Evolutionary conservation across 2,113 vertebrate genomes (phyloP).

Genomic region (Trachemys scripta): DNA sequence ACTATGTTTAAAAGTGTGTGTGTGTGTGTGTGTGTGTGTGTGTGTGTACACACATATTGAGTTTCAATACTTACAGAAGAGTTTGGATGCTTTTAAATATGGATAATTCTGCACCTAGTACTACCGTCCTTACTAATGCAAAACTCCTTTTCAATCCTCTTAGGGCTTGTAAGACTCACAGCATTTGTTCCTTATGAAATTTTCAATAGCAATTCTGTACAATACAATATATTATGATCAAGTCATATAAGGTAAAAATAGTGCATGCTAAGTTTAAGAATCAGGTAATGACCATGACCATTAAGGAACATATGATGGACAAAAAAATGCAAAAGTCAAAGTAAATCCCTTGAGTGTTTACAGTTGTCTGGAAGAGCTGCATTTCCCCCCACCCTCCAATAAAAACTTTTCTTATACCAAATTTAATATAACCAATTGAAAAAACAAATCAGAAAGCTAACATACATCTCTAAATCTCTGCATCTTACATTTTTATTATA

Average conservation of each 20-base stretch:
- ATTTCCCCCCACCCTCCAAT: not conserved
- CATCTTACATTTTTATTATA: not conserved
- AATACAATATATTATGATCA: fast-evolving
- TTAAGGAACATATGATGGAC: not conserved
- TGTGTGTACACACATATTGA: fast-evolving
- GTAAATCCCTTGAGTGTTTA: fast-evolving
- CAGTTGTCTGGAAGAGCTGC: fast-evolving
- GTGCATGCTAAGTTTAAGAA: not conserved
- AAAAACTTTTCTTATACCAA: not conserved
- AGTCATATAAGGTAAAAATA: fast-evolving
- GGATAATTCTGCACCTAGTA: not conserved
- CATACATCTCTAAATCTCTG: not conserved
- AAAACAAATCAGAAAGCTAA: not conserved
- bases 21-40: fast-evolving
- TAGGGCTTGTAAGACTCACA: fast-evolving
- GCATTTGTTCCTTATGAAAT: fast-evolving
- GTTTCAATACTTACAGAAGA: not conserved
- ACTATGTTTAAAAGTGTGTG: not conserved
- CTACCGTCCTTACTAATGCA: fast-evolving
- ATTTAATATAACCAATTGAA: not conserved
- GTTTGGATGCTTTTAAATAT: not conserved
- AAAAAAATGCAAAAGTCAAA: not conserved
- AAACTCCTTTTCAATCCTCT: not conserved
- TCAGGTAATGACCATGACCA: fast-evolving
- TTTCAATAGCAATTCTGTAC: fast-evolving